A percentile compares a stretch with the other conserved stretches of the same genome.
phyloP scores from a whole-genome alignment of 1,140 invertebrate genomes.

The Hydropsyche tenuis region DNA sequence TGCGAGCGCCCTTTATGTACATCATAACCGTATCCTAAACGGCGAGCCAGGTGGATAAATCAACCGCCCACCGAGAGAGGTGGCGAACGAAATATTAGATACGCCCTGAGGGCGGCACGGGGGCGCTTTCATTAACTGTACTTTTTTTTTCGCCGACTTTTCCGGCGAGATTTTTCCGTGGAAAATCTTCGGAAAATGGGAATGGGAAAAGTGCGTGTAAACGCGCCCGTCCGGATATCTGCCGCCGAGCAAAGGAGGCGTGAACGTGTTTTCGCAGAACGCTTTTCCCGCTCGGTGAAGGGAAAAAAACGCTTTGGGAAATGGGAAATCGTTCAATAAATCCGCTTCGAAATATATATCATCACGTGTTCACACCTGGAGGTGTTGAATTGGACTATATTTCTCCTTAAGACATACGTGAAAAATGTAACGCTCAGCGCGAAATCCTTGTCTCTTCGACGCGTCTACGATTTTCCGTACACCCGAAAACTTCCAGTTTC shows the following conservation, averaged over 20 bases:
- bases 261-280: conserved; percentile 13
- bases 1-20: conserved; percentile 2
- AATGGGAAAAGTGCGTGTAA: conserved; percentile 13
- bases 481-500: too few relatives aligned
- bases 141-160: conserved; percentile 12
- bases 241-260: neutral
- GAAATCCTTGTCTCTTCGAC: conserved; percentile 11
- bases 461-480: neutral
- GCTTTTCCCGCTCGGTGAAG: neutral
- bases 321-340: conserved; percentile 26
- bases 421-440: conserved; percentile 1
- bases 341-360: conserved; percentile 27
- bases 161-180: neutral
- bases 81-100: conserved; percentile 9
- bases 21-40: conserved; percentile 24
- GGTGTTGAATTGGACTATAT: conserved; percentile 26
- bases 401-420: conserved; percentile 16
- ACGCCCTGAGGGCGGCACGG: neutral
- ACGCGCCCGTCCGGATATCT: conserved; percentile 21
- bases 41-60: conserved; percentile 24
- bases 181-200: conserved; percentile 2
- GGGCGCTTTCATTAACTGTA: conserved; percentile 25
- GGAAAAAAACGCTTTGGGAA: conserved; percentile 22
- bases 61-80: neutral
- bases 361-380: conserved; percentile 24